Percentiles rank a stretch among this genome's conserved stretches.
Evolutionary conservation across 37 sponge, comb jelly and placozoan genomes (phyloP).

Genomic region (Beroe ovata): DNA sequence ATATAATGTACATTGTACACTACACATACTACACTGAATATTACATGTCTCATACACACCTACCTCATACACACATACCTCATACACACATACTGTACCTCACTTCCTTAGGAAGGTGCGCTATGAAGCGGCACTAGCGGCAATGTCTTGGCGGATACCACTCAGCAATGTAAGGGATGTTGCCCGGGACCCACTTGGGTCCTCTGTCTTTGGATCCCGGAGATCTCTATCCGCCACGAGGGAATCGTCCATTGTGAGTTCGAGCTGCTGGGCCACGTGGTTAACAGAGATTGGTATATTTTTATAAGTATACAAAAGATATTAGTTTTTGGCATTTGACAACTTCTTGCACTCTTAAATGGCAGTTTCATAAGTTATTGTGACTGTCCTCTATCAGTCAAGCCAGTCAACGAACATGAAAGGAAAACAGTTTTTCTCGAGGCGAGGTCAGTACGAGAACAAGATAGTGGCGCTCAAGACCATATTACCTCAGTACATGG

Average conservation of each 20-base stretch:
- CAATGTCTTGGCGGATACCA: constrained; percentile 61
- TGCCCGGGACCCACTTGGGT: constrained; percentile 60
- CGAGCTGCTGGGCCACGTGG: too few species aligned
- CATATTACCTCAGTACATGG: constrained; percentile 36
- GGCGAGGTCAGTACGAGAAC: constrained; percentile 38
- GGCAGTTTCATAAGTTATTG: too few species aligned
- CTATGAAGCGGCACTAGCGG: constrained; percentile 19
- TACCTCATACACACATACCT: too few species aligned
- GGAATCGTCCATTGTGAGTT: not conserved
- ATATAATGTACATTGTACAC: too few species aligned
- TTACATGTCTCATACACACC: too few species aligned
- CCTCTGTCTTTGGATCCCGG: constrained; percentile 60
- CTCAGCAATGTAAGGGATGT: not conserved
- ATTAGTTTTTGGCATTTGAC: too few species aligned
- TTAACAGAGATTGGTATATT: too few species aligned
- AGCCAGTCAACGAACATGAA: constrained; percentile 52
- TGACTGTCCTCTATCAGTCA: constrained; percentile 30
- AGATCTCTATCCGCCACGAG: not conserved
- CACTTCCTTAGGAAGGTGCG: constrained; percentile 1
- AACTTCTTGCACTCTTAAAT: too few species aligned
- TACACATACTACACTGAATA: too few species aligned
- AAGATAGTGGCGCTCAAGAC: constrained; percentile 64
- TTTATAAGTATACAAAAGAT: too few species aligned
- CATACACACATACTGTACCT: too few species aligned
- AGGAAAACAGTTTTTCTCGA: constrained; percentile 47